Base-by-base conservation (phyloP, 1,140 invertebrate genomes). In the Rhyacophila brunnea region DNA sequence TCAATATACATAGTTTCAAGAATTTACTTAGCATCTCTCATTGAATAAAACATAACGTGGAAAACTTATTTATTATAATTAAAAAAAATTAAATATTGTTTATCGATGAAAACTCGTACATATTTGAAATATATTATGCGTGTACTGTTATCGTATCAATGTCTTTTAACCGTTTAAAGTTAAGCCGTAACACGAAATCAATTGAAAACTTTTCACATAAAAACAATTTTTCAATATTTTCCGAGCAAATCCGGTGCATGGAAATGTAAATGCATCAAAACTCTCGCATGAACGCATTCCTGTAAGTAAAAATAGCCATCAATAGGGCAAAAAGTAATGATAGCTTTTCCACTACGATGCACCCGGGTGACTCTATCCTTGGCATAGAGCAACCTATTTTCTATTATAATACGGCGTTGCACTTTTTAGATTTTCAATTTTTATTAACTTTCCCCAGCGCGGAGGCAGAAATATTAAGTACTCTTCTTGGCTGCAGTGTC, bases 251-350 rank as follows among this genome's bases (percentile, higher is more conserved):
- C 34, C 13, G 19, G 36, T 17, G 28, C 20, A 20, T 35, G 19
- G 48, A 57, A 57, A n/a, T 57, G 54, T 45, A 57, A 57, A 32
- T 49, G 54, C 46, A 48, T 43, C 54, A 43, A 49, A 57, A 49
- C 35, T 57, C 42, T 32, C 54, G 35, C 54, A 28, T 15, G 45
- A 49, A 14, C 35, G 45, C 18, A 40, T 42, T 48, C n/a, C 32
- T 36, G 52, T 28, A 19, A 36, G 11, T 40, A 11, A 28, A 49
- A 42, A 51, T 32, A 18, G 35, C 34, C 20, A 43, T 56, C 45
- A 48, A 48, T 20, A 23, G 43, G 28, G 36, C 18, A 34, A 47
- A 45, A 32, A 54, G n/a, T 23, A 54, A 20, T 54, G 42, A 54
- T 54, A 46, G 49, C 35, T 54, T 44, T 46, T 19, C 14, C 42